Percentiles rank a stretch among this genome's conserved stretches.
These are phyloP conservation scores for Oeneis ivallda DNA, from an alignment of 2,888 invertebrate species.

Conservation along the genomic window DNA sequence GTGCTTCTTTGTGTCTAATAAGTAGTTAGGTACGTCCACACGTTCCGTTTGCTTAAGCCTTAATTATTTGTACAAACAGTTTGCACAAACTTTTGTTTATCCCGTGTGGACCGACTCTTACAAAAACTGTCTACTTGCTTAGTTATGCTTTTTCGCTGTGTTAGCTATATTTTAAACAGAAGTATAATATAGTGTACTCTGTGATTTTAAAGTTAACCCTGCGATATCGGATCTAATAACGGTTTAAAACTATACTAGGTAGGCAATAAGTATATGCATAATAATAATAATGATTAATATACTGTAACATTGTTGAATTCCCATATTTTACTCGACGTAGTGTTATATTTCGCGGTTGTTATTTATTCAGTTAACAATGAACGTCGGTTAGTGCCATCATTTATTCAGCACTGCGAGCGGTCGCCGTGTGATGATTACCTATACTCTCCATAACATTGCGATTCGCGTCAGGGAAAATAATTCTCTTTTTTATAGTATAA, in stretches of 20 bases:
- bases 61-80: too few relatives aligned
- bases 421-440: constrained; percentile 34
- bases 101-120: too few relatives aligned
- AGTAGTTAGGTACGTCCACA: too few relatives aligned
- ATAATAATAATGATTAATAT: background rate
- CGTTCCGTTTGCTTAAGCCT: too few relatives aligned
- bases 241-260: background rate
- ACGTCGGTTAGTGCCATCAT: constrained; percentile 29
- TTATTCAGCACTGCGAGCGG: constrained; percentile 35
- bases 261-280: background rate
- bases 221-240: background rate
- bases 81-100: too few relatives aligned
- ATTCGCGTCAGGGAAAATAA: constrained; percentile 30
- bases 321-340: constrained; percentile 3
- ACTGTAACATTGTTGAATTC: constrained; percentile 1
- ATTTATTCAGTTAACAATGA: constrained; percentile 24
- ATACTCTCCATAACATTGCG: constrained; percentile 32
- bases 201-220: background rate
- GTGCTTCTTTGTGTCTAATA: too few relatives aligned
- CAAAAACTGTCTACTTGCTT: too few relatives aligned
- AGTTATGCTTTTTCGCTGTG: too few relatives aligned
- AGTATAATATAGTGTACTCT: too few relatives aligned
- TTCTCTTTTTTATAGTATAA: background rate
- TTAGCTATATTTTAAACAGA: too few relatives aligned
- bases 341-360: constrained; percentile 9